Percentiles rank a stretch among this genome's conserved stretches.
phyloP scores from a whole-genome alignment of 2,888 invertebrate genomes.

The Matsumyia berberina region DNA sequence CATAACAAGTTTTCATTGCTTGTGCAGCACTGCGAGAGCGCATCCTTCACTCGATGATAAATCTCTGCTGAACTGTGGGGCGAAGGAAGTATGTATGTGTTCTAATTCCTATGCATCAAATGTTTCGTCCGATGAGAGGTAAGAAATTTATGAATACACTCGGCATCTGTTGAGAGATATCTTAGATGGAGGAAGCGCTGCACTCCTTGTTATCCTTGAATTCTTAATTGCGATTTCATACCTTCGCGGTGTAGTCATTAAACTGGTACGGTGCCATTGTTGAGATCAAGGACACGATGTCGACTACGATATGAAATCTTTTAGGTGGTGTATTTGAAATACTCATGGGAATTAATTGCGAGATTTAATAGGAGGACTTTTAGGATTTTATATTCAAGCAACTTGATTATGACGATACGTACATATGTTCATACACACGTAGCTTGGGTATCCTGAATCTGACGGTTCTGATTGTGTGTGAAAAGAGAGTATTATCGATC shows the following conservation, averaged over 20 bases:
- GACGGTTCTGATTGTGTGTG: too few species aligned
- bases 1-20: constrained; percentile 49
- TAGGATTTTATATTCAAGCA: neutral
- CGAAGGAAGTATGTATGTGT: constrained; percentile 10
- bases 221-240: constrained; percentile 50
- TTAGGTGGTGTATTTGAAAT: neutral
- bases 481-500: too few species aligned
- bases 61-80: constrained; percentile 34
- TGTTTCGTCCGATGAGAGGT: constrained; percentile 48
- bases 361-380: neutral
- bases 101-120: constrained; percentile 43
- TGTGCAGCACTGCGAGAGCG: constrained; percentile 36
- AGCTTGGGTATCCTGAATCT: too few species aligned
- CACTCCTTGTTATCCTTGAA: constrained; percentile 35
- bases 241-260: constrained; percentile 31
- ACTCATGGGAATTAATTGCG: neutral
- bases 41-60: constrained; percentile 52
- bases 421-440: too few species aligned
- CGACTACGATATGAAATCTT: constrained; percentile 1
- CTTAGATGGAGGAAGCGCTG: constrained; percentile 13
- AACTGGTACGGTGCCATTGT: constrained; percentile 16
- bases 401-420: too few species aligned
- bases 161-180: constrained; percentile 32
- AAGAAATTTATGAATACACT: constrained; percentile 56
- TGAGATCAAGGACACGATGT: constrained; percentile 23